These are phyloP conservation scores for Sebastes steindachneri DNA, from an alignment of 2,797 vertebrate species.

Conservation along the genomic window DNA sequence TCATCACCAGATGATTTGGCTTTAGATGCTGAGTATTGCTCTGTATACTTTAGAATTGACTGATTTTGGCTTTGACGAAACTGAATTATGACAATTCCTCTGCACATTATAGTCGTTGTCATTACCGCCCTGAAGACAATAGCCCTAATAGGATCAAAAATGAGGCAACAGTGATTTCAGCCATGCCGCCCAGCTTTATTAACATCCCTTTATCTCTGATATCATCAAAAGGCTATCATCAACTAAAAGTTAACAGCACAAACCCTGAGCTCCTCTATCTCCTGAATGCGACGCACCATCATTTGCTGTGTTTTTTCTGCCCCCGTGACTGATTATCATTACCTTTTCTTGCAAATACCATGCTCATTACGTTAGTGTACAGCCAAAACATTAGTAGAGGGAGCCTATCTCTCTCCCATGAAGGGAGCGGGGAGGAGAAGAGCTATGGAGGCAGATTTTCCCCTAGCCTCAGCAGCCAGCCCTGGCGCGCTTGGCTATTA, in stretches of 20 bases:
- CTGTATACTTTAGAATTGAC: constrained; percentile 16
- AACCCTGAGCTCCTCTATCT: constrained; percentile 80
- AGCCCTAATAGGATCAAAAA: constrained; percentile 71
- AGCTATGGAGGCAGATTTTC: constrained; percentile 86
- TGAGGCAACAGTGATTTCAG: constrained; percentile 65
- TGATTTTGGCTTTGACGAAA: constrained; percentile 33
- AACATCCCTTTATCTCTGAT: constrained; percentile 79
- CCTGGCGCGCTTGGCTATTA: constrained; percentile 88
- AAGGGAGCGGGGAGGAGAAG: constrained; percentile 79
- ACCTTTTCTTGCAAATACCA: constrained; percentile 89
- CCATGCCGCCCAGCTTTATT: constrained; percentile 69
- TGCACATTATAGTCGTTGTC: constrained; percentile 56
- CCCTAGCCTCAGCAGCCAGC: constrained; percentile 88
- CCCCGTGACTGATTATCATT: constrained; percentile 87
- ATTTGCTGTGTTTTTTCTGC: constrained; percentile 77
- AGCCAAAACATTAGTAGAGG: constrained; percentile 83
- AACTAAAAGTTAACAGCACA: constrained; percentile 82
- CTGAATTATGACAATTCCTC: constrained; percentile 44
- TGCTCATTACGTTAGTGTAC: constrained; percentile 86
- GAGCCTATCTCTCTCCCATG: constrained; percentile 84
- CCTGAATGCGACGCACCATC: constrained; percentile 78
- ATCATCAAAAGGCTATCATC: constrained; percentile 81
- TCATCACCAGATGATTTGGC: constrained; percentile 18
- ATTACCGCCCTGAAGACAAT: constrained; percentile 66
- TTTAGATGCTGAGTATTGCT: not conserved